phyloP scores from a whole-genome alignment of 2,113 vertebrate genomes.

The Chroicocephalus ridibundus region DNA sequence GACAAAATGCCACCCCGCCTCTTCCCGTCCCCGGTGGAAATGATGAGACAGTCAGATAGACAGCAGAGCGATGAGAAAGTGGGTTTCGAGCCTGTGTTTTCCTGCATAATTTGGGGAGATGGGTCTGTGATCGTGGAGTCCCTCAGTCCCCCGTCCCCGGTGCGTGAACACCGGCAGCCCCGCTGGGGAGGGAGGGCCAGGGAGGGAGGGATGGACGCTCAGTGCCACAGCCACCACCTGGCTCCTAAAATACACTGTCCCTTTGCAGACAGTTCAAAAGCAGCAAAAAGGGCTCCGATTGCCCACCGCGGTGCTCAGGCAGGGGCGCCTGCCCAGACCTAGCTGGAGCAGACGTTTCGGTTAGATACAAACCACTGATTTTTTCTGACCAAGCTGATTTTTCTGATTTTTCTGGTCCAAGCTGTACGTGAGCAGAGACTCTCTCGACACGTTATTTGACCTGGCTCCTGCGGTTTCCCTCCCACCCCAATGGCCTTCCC shows the following conservation, averaged over 20 bases:
- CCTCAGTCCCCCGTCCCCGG: not conserved
- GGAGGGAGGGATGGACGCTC: not conserved
- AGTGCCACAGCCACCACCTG: fast-evolving
- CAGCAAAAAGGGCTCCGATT: not conserved
- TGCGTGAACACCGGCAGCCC: not conserved
- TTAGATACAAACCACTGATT: not conserved
- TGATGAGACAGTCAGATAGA: not conserved
- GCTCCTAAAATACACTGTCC: not conserved
- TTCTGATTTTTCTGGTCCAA: not conserved
- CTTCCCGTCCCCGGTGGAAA: not conserved
- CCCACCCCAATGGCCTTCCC: not conserved
- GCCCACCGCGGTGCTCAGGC: not conserved
- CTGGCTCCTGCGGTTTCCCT: not conserved
- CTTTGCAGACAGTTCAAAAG: not conserved
- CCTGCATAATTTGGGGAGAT: not conserved
- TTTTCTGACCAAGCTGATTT: not conserved
- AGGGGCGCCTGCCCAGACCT: not conserved
- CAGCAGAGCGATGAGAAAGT: not conserved
- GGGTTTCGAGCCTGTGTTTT: not conserved
- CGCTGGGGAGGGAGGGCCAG: not conserved
- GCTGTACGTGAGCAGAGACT: not conserved
- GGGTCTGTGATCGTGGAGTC: not conserved
- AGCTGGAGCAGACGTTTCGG: not conserved
- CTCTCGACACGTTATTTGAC: not conserved
- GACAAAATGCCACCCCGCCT: not conserved